Base-by-base conservation (phyloP, 92 coral and sea anemone species). In the Umimayanthus chanpuru region DNA sequence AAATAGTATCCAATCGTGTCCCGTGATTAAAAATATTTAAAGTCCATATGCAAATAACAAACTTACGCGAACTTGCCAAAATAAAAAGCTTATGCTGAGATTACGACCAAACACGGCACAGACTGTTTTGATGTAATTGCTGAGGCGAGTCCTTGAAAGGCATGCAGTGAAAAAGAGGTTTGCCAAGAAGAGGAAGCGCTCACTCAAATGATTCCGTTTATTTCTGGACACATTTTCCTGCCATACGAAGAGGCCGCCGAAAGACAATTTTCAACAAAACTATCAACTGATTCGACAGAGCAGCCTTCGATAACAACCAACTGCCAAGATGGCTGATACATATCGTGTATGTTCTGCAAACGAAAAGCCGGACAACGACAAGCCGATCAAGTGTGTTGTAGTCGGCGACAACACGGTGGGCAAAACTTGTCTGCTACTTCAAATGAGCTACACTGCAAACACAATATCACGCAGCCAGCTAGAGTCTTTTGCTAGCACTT, bases 401-500 rank as follows among this genome's bases (percentile, higher is more conserved):
- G 90, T 95, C 30, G 98, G 98, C 4, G 98, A 95, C 77, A 90
- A 76, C 72, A 78, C 85, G 20, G 95, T 90, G 20, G 98, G 98
- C 0, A 95, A 95, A 77, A 95, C 98, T 28, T 95, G 98, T 82
- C 91, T 95, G 28, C 89, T 95, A 23, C 91, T 95, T 55, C 98
- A 95, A 83, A 90, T 95, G 85, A 91, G 98, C 84, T 95, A 95
- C 86, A 95, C 92, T 80, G 92, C 96, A 15, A 95, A 95, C 80
- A 95, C 94, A 15, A 92, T 95, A 81, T 90, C 96, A 18, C 89
- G 94, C 15, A 95, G 92, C 77, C 96, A 95, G 47, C 85, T 91
- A 2, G 96, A 95, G 58, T 95, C 98, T 21, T 82, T 92, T 70
- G 85, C 93, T 4, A 92, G 93, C 91, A 94, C 92, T 21, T 95